phyloP scores from a whole-genome alignment of 2,888 invertebrate genomes.

The Merodon equestris region DNA sequence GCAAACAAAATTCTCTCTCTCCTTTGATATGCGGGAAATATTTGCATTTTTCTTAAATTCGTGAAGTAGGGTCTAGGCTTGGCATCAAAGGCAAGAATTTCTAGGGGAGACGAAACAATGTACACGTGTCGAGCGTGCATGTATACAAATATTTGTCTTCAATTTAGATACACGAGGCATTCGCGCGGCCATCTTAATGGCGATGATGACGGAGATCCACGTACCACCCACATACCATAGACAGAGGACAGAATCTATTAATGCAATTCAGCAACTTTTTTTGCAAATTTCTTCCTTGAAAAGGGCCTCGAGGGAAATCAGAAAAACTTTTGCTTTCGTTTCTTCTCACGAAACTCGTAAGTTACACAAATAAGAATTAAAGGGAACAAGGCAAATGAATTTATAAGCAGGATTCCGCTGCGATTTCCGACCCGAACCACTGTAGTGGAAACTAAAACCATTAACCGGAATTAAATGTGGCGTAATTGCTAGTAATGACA shows the following conservation, averaged over 20 bases:
- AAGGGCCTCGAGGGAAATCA: conserved; percentile 65
- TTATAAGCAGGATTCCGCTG: conserved; percentile 27
- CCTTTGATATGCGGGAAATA: conserved; percentile 42
- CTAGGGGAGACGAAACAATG: conserved; percentile 21
- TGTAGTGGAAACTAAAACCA: conserved; percentile 45
- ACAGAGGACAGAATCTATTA: conserved; percentile 28
- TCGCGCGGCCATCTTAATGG: conserved; percentile 31
- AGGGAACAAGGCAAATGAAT: conserved; percentile 41
- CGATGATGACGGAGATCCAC: conserved; percentile 48
- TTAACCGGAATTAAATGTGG: conserved; percentile 57
- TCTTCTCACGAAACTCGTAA: no score
- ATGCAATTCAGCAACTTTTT: conserved; percentile 55
- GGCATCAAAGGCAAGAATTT: conserved; percentile 43
- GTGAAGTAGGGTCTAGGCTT: conserved; percentile 27
- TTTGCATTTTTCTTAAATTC: conserved; percentile 53
- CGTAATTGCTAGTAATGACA: conserved; percentile 65
- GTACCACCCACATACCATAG: no score
- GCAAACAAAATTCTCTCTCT: conserved; percentile 55
- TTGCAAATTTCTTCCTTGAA: no score
- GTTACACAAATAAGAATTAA: conserved; percentile 29
- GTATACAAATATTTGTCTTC: conserved; percentile 58
- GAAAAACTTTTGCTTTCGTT: conserved; percentile 46
- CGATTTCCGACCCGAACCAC: conserved; percentile 24
- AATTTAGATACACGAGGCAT: conserved; percentile 43
- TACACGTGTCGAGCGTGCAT: conserved; percentile 25